phyloP scores from a whole-genome alignment of 2,888 invertebrate genomes.

The Vesta saturnalis region DNA sequence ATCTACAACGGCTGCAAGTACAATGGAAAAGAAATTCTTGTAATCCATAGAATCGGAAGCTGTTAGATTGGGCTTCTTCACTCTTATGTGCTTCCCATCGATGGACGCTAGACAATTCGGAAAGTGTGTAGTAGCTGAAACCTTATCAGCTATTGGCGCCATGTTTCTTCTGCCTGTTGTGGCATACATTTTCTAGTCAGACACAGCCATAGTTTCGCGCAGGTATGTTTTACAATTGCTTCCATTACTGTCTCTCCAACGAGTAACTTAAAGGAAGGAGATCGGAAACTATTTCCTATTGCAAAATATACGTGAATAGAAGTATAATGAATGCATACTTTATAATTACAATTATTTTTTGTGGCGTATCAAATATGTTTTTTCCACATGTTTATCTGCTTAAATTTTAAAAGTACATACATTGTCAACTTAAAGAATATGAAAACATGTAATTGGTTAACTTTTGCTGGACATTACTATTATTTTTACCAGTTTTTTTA shows the following conservation, averaged over 20 bases:
- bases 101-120: constrained; percentile 20
- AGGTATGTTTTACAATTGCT: constrained; percentile 9
- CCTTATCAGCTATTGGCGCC: not conserved
- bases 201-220: constrained; percentile 7
- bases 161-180: too few species aligned
- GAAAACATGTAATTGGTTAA: too few species aligned
- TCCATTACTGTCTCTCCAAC: not conserved
- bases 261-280: not conserved
- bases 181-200: constrained; percentile 7
- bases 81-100: not conserved
- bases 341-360: too few species aligned
- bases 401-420: too few species aligned
- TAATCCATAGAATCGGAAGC: constrained; percentile 11
- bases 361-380: too few species aligned
- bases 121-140: constrained; percentile 8
- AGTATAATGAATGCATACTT: too few species aligned
- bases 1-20: constrained; percentile 10
- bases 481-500: too few species aligned
- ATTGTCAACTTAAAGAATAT: too few species aligned
- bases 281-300: constrained; percentile 3
- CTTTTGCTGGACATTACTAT: too few species aligned
- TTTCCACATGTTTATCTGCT: too few species aligned
- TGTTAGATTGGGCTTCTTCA: constrained; percentile 4
- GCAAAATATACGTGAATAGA: too few species aligned
- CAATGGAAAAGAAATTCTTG: too few species aligned